Conservation (phyloP, 2,113 vertebrate species). For the Odocoileus virginianus region DNA sequence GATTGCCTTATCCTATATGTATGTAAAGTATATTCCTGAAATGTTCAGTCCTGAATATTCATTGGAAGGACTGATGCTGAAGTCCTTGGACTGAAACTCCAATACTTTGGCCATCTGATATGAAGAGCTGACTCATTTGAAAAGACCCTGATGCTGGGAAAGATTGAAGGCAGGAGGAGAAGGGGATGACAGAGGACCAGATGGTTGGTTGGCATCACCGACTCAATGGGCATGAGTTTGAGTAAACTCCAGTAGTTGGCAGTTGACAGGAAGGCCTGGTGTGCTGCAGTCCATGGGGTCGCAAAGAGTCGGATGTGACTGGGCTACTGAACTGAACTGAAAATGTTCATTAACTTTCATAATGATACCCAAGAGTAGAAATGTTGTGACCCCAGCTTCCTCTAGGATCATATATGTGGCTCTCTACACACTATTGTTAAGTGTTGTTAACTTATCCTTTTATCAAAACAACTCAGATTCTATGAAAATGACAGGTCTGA, state of each 20-base stretch:
- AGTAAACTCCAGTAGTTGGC: neutral
- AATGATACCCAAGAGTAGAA: neutral
- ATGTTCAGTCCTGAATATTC: neutral
- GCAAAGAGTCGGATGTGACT: neutral
- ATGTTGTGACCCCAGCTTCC: neutral
- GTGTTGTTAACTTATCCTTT: neutral
- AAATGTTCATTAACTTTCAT: neutral
- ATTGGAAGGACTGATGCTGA: neutral
- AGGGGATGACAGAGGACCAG: neutral
- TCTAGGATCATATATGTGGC: neutral
- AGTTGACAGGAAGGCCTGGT: neutral
- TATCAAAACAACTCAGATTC: neutral
- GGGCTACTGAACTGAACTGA: neutral
- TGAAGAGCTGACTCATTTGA: neutral
- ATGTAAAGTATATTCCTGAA: neutral
- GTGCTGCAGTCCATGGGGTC: neutral
- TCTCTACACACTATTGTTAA: neutral
- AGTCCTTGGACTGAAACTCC: neutral
- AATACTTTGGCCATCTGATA: neutral
- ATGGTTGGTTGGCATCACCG: neutral
- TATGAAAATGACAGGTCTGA: neutral
- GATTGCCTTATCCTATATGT: neutral
- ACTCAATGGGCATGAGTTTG: neutral
- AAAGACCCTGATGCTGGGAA: neutral
- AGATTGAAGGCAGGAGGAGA: neutral